Evolutionary conservation across 2,888 invertebrate species (phyloP), one percentile per base, ranked within the genome.

Genomic region (Drymonia ruficornis): DNA sequence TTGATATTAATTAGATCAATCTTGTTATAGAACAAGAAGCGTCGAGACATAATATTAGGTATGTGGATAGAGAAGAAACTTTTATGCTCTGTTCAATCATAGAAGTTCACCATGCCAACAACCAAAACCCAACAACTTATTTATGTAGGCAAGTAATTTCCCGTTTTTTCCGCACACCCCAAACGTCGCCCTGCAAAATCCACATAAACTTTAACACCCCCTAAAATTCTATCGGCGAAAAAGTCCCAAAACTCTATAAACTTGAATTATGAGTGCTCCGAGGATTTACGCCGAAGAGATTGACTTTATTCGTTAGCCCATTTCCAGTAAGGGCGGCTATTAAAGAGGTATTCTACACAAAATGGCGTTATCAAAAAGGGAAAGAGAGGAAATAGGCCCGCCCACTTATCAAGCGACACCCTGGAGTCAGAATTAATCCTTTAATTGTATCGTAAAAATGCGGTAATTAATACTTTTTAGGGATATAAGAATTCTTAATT

Each of bases 271-370:
- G 81, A 83, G 80, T 80, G 77, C 78, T 81, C 70, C 70, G 71
- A 81, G 87, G 87, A 89, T 89, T 88, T 87, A 89, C 83, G 84
- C 78, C 74, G 71, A 72, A 76, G 78, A 85, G 83, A 89, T 87
- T 85, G 87, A 88, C 87, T 88, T 87, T 83, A 84, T 87, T 86
- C 86, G 83, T 84, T 83, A 86, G 84, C 80, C 83, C 80, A 81
- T 87, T 80, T 76, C 70, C 76, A 79, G 82, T 84, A 80, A 84
- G 81, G 77, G 76, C 75, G 59, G 80, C 83, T 76, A 85, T 87
- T 87, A 88, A 83, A 84, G 78, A 79, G 80, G 81, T 84, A 84
- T 84, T 84, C 78, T 82, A 80, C 82, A 76, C 78, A 81, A 82
- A 70, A 84, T 79, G 78, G 77, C 74, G 77, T 82, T 86, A 86